phyloP scores from a whole-genome alignment of 2,113 vertebrate species.

The Siniperca chuatsi region DNA sequence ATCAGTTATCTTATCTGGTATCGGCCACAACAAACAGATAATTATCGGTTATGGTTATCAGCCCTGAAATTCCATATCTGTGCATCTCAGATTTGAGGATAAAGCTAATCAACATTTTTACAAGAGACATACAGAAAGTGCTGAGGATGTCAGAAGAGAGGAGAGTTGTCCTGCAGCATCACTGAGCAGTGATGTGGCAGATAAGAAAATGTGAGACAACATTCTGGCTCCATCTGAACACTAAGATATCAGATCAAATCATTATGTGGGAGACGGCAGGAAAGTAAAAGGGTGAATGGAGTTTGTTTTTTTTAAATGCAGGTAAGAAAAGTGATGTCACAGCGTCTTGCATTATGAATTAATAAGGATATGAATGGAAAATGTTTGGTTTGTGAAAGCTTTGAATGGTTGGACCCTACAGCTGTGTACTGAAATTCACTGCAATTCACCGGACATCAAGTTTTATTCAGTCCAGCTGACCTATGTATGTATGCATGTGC shows the following conservation, averaged over 20 bases:
- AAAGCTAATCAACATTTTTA: not conserved
- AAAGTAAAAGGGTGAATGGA: not conserved
- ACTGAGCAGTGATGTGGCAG: not conserved
- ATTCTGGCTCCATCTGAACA: not conserved
- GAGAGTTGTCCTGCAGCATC: not conserved
- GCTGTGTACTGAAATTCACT: not conserved
- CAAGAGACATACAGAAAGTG: not conserved
- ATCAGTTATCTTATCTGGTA: not conserved
- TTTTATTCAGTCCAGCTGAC: slow-evolving; percentile 5
- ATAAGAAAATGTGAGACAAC: not conserved
- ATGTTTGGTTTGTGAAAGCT: not conserved
- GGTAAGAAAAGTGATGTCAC: not conserved
- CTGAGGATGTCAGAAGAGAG: not conserved
- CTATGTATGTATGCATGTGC: not conserved
- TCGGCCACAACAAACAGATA: no score
- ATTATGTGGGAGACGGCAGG: not conserved
- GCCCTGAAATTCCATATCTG: not conserved
- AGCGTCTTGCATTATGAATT: not conserved
- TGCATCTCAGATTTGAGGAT: not conserved
- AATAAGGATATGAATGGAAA: not conserved
- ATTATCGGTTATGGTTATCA: not conserved
- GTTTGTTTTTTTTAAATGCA: not conserved
- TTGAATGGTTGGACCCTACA: not conserved
- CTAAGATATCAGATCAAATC: not conserved
- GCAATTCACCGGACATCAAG: not conserved